phyloP scores from a whole-genome alignment of 2,797 vertebrate species.

The Syngnathus acus region DNA sequence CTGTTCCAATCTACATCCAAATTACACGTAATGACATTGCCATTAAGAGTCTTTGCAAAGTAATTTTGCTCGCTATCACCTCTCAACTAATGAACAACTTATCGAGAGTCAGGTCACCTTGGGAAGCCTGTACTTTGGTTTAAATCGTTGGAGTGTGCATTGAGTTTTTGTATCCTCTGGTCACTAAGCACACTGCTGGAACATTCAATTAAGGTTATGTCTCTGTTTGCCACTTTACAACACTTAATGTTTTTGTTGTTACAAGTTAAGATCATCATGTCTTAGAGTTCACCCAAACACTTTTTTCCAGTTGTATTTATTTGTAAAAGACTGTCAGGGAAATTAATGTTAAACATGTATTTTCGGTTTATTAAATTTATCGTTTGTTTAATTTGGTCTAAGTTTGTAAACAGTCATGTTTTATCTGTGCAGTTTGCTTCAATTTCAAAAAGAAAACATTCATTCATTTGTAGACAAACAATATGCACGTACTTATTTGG shows the following conservation, averaged over 20 bases:
- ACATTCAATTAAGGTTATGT: conserved; percentile 1
- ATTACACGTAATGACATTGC: conserved; percentile 4
- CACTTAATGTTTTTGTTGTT: not conserved
- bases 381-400: no score
- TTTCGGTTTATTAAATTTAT: not conserved
- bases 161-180: not conserved
- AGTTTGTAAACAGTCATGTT: no score
- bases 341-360: not conserved
- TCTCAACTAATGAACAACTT: not conserved
- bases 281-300: not conserved
- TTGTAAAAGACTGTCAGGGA: not conserved
- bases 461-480: no score
- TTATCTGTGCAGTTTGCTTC: no score
- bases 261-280: not conserved
- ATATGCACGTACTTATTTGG: no score
- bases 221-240: not conserved
- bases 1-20: conserved; percentile 7
- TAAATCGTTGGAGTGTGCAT: not conserved
- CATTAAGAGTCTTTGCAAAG: conserved; percentile 12
- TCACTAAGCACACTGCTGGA: not conserved
- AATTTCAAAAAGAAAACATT: no score
- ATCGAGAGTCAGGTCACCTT: conserved; percentile 1
- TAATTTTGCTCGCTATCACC: conserved; percentile 3
- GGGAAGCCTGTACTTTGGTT: not conserved
- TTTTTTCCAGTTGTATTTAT: not conserved